Evolutionary conservation across 2,888 invertebrate species (phyloP).

Genomic region (Acanthosoma haemorrhoidale): DNA sequence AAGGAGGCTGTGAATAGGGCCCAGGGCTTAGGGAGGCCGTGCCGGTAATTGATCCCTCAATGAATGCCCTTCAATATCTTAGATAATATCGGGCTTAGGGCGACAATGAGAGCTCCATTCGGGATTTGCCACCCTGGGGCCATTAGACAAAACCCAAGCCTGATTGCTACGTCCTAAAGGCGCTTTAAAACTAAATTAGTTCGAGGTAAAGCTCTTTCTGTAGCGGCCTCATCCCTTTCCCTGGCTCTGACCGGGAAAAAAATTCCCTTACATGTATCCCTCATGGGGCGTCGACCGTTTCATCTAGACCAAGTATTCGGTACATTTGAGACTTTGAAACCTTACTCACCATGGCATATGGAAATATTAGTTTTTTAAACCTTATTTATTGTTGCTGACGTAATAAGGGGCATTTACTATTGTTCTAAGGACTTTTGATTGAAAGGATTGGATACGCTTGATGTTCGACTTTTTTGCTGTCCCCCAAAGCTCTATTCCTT

Average conservation of each 20-base stretch:
- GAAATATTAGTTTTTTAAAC: too few relatives aligned
- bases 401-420: too few relatives aligned
- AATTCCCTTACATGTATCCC: too few relatives aligned
- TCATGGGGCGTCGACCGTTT: too few relatives aligned
- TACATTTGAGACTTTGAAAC: too few relatives aligned
- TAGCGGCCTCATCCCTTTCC: slow-evolving; percentile 16
- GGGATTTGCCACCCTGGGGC: slow-evolving; percentile 6
- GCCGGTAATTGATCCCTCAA: slow-evolving; percentile 30
- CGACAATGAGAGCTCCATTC: neutral
- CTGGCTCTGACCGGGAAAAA: neutral
- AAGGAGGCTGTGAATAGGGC: neutral
- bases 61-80: slow-evolving; percentile 36
- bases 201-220: slow-evolving; percentile 22
- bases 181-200: slow-evolving; percentile 32
- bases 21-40: neutral
- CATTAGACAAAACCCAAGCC: slow-evolving; percentile 36
- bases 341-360: too few relatives aligned
- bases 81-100: slow-evolving; percentile 35
- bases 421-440: too few relatives aligned
- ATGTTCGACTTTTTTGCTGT: too few relatives aligned
- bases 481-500: too few relatives aligned
- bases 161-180: slow-evolving; percentile 18
- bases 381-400: too few relatives aligned
- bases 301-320: too few relatives aligned
- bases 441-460: too few relatives aligned